Conservation (phyloP, 2,113 vertebrate genomes). For the Phocoena sinus region DNA sequence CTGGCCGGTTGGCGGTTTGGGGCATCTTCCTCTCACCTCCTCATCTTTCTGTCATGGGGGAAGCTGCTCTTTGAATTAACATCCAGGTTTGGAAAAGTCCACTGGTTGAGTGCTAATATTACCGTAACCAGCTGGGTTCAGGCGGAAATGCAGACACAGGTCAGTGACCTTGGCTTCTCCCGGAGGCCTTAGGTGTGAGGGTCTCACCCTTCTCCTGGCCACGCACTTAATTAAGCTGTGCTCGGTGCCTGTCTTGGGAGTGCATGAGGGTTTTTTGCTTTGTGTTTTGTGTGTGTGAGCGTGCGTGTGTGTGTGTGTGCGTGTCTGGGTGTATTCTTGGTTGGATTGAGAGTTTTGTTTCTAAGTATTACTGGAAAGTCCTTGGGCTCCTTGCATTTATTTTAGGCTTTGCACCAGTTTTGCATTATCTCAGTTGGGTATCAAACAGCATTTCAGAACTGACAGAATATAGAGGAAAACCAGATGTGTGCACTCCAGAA, state of each 20-base stretch:
- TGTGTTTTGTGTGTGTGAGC: too few relatives aligned
- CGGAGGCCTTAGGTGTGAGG: neutral
- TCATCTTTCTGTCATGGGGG: neutral
- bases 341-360: neutral
- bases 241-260: neutral
- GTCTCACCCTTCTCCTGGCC: neutral
- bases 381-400: conserved; percentile 63
- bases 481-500: conserved; percentile 76
- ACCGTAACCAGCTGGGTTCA: neutral
- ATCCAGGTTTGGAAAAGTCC: neutral
- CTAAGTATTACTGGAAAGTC: conserved; percentile 29
- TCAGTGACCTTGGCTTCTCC: neutral
- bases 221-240: too few relatives aligned
- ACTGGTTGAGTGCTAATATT: neutral
- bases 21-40: neutral
- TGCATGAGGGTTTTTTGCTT: neutral
- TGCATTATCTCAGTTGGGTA: conserved; percentile 74
- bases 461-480: conserved; percentile 71
- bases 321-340: neutral
- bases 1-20: neutral
- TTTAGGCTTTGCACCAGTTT: conserved; percentile 70
- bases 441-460: conserved; percentile 76
- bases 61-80: neutral
- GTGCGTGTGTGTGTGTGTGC: too few relatives aligned
- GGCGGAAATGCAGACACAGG: neutral